These are phyloP conservation scores for Yoshiicerus persimilis DNA, from an alignment of 1,140 invertebrate species.

Conservation along the genomic window DNA sequence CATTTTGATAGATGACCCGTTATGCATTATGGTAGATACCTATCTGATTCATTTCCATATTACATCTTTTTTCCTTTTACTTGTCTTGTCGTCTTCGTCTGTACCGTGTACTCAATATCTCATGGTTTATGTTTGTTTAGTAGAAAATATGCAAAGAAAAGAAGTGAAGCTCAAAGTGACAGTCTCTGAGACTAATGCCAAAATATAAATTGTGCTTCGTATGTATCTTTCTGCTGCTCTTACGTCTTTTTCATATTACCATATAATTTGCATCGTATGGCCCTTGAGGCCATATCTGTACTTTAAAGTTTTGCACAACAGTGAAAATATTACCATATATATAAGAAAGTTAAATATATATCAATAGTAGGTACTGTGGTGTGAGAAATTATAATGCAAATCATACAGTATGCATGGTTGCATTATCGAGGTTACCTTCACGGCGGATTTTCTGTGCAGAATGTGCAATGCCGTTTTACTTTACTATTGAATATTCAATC, in stretches of 20 bases:
- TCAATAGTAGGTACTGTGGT: neutral
- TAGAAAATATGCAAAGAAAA: neutral
- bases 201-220: neutral
- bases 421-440: conserved; percentile 16
- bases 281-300: neutral
- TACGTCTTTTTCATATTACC: neutral
- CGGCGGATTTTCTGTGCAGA: neutral
- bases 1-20: too few relatives aligned
- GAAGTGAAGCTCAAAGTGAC: neutral
- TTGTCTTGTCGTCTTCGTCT: neutral
- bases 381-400: neutral
- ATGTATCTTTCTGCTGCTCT: neutral
- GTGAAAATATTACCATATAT: neutral
- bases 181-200: neutral
- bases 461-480: neutral
- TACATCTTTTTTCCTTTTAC: too few relatives aligned
- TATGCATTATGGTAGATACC: neutral
- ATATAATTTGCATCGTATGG: neutral
- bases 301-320: too few relatives aligned
- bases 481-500: neutral
- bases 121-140: too few relatives aligned
- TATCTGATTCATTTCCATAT: neutral
- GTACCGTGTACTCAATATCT: neutral
- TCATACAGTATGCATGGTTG: conserved; percentile 9
- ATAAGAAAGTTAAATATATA: neutral